Percentiles rank a stretch among this genome's conserved stretches.
These are phyloP conservation scores for Microcebus lehilahytsara DNA, from an alignment of 2,113 vertebrate species.

Conservation along the genomic window DNA sequence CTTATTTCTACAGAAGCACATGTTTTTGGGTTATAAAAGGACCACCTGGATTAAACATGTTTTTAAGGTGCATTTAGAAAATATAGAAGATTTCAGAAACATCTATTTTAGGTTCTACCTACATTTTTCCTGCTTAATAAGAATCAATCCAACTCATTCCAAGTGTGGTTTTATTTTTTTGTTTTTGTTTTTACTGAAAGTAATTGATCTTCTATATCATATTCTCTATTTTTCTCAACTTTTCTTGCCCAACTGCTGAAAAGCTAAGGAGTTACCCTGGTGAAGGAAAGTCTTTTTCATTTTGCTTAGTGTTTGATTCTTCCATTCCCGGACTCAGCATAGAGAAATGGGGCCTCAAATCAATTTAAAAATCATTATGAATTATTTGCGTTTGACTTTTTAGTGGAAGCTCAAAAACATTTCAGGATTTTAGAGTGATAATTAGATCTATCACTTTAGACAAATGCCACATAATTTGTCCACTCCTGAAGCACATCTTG, in stretches of 20 bases:
- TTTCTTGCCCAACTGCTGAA: not conserved
- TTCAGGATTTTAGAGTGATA: slow-evolving; percentile 83
- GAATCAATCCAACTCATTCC: not conserved
- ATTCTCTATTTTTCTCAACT: not conserved
- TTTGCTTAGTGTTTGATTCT: not conserved
- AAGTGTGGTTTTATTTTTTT: not conserved
- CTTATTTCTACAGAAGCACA: not conserved
- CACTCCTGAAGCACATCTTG: slow-evolving; percentile 81
- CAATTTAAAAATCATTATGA: slow-evolving; percentile 83
- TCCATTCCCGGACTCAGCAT: not conserved
- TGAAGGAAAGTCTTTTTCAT: not conserved
- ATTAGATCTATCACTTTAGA: slow-evolving; percentile 84
- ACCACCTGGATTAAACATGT: not conserved
- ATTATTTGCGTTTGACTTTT: slow-evolving; percentile 79
- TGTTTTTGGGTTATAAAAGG: not conserved
- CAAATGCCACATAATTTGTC: slow-evolving; percentile 85
- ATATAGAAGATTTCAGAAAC: not conserved
- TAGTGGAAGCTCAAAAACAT: slow-evolving; percentile 81
- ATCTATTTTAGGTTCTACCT: not conserved
- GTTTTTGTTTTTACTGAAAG: not conserved
- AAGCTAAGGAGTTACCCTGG: not conserved
- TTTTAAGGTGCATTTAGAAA: not conserved
- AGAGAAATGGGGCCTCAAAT: slow-evolving; percentile 62
- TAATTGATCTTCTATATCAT: not conserved
- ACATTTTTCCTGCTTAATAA: not conserved